Evolutionary conservation across 2,797 vertebrate species (phyloP).

Genomic region (Peromyscus eremicus): DNA sequence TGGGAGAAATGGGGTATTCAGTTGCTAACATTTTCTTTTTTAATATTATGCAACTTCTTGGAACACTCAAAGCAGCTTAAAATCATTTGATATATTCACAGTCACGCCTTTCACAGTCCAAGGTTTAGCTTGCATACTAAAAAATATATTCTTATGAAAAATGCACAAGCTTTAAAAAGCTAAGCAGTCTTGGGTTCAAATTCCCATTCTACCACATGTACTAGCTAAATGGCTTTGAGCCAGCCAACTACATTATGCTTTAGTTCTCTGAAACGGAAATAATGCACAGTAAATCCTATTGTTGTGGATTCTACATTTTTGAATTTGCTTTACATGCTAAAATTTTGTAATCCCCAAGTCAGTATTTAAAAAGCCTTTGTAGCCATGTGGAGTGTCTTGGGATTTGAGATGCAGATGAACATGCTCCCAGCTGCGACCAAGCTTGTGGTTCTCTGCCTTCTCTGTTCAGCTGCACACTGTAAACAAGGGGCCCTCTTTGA

Average conservation of each 20-base stretch:
- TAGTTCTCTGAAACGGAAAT: neutral
- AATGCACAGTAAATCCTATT: neutral
- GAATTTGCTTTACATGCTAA: constrained; percentile 22
- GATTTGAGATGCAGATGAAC: neutral
- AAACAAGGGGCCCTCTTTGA: neutral
- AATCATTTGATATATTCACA: constrained; percentile 10
- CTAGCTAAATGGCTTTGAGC: neutral
- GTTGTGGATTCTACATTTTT: neutral
- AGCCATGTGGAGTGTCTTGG: neutral
- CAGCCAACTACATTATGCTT: neutral
- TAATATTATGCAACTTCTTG: neutral
- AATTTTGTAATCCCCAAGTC: neutral
- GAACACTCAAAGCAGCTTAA: neutral
- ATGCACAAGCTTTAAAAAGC: neutral
- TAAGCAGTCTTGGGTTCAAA: neutral
- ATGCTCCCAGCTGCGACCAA: neutral
- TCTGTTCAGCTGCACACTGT: neutral
- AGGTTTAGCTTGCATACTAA: neutral
- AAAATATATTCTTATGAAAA: constrained; percentile 11
- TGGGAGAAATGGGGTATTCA: neutral
- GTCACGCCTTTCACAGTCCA: neutral
- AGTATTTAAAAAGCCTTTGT: neutral
- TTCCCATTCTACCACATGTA: neutral
- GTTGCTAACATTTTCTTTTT: constrained; percentile 37
- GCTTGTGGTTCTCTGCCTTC: neutral